Evolutionary conservation across 2,113 vertebrate genomes (phyloP), one percentile per base, ranked within the genome.

Genomic region (Oenanthe melanoleuca): DNA sequence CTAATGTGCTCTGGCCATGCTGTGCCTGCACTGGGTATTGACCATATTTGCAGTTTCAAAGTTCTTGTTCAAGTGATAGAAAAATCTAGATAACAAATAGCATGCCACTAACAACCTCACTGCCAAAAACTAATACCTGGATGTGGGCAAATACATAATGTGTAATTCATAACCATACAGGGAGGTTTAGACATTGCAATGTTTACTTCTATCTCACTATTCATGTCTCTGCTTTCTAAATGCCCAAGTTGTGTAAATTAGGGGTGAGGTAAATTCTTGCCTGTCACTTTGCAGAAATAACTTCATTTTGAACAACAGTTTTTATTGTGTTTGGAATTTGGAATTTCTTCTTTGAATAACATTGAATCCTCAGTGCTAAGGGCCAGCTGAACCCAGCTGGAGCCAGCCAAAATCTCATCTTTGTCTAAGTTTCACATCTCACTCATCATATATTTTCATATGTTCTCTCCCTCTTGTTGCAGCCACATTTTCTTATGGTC

Each of bases 341-440:
- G 33, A 80, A 75, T 69, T 89, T 93, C 61, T 89, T 60, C 65
- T 81, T 89, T 82, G 50, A 91, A 44, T 40, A n/a, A 70, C 26
- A 40, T 52, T 52, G 40, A 91, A 67, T 60, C 24, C 57, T 91
- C 61, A 69, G 44, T 78, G 26, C 44, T 55, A 52, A 66, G 15
- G 71, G 56, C 29, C 47, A 60, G 40, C 57, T 60, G 61, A 91
- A 34, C n/a, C 22, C 53, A 44, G 19, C 9, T 38, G 33, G 42
- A 89, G 16, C 38, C 61, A 79, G 47, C 52, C 44, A 67, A 81
- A 85, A 93, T 28, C 56, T 96, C 66, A 5, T 78, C n/a, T 49
- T 61, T 26, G 20, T 42, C 47, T 17, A 17, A 89, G 53, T 83
- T 74, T 74, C 73, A 63, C 26, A 34, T 69, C 73, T 94, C 44